phyloP scores from a whole-genome alignment of 2,888 invertebrate genomes.

The Melinaea menophilus region DNA sequence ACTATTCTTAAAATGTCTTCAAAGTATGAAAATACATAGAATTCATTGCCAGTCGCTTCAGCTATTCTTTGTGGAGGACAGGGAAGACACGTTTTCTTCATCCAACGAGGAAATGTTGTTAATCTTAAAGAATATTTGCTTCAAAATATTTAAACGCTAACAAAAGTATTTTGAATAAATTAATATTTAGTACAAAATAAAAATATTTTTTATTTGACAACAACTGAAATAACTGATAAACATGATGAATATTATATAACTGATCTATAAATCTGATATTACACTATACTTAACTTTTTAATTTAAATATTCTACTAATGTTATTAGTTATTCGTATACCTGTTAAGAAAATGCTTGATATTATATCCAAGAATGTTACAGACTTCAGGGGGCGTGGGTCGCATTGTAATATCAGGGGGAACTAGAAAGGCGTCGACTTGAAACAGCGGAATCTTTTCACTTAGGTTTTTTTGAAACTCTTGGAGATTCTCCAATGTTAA shows the following conservation, averaged over 20 bases:
- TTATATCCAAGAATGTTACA: constrained; percentile 86
- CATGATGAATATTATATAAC: no score
- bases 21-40: constrained; percentile 85
- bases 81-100: constrained; percentile 87
- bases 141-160: no score
- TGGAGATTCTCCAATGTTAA: constrained; percentile 85
- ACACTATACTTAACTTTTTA: background rate
- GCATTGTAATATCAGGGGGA: constrained; percentile 85
- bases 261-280: no score
- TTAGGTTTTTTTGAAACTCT: constrained; percentile 79
- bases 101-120: constrained; percentile 84
- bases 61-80: constrained; percentile 80
- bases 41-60: constrained; percentile 75
- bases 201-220: no score
- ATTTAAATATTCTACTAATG: constrained; percentile 10
- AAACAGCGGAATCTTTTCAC: constrained; percentile 80
- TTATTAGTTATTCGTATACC: constrained; percentile 56
- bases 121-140: constrained; percentile 12
- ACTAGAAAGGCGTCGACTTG: constrained; percentile 87
- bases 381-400: constrained; percentile 86
- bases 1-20: constrained; percentile 86
- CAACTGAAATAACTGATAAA: no score
- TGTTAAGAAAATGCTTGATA: constrained; percentile 86
- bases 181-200: no score
- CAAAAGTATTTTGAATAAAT: no score